Evolutionary conservation across 2,888 invertebrate species (phyloP).

Genomic region (Epinotia ramella): DNA sequence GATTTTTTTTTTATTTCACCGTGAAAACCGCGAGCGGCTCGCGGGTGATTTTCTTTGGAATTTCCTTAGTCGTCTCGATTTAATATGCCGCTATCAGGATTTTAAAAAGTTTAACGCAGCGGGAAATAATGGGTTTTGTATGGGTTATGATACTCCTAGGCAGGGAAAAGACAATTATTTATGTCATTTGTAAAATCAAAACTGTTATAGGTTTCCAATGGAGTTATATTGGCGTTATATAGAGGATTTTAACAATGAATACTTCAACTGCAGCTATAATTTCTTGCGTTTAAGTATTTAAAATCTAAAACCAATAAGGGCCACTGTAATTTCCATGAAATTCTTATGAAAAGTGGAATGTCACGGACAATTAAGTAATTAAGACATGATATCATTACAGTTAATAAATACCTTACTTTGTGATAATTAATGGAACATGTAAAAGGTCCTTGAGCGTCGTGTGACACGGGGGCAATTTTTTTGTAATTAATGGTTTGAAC

Average conservation of each 20-base stretch:
- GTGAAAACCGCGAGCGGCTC: too few relatives aligned
- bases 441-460: constrained; percentile 54
- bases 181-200: too few relatives aligned
- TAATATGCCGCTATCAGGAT: too few relatives aligned
- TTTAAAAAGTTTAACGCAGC: too few relatives aligned
- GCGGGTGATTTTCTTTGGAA: too few relatives aligned
- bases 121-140: too few relatives aligned
- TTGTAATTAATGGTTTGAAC: constrained; percentile 28
- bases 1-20: too few relatives aligned
- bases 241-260: background rate
- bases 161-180: too few relatives aligned
- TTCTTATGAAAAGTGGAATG: background rate
- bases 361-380: constrained; percentile 30
- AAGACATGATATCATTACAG: constrained; percentile 28
- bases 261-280: background rate
- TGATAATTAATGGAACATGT: constrained; percentile 47
- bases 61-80: too few relatives aligned
- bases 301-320: background rate
- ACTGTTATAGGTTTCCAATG: background rate
- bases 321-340: constrained; percentile 1
- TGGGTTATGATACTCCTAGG: too few relatives aligned
- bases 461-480: constrained; percentile 52
- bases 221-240: background rate
- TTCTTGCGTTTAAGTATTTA: constrained; percentile 11
- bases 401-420: constrained; percentile 27